Evolutionary conservation across 2,888 invertebrate species (phyloP), one percentile per base, ranked within the genome.

Genomic region (Dichetophora obliterata): DNA sequence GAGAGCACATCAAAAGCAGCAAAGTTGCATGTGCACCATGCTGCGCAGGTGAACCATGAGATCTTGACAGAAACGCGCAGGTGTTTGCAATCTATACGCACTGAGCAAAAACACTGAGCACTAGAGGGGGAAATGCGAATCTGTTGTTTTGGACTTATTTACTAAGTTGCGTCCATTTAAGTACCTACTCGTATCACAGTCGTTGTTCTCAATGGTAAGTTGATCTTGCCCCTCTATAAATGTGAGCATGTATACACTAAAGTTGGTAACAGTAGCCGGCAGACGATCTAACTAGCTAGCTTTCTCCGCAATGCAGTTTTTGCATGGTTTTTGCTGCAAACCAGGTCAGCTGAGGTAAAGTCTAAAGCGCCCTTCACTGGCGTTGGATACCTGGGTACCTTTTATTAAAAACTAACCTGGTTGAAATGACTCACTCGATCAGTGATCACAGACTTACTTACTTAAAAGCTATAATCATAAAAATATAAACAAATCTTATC

Each of bases 1-100:
- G 43, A 43, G 43, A 43, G 43, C 43, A 43, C 2, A 43, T 4
- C 43, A 43, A 43, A 43, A 43, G 1, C 43, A 43, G 34, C 70
- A 52, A 2, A 24, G 54, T 31, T 63, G 34, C 59, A 31, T n/a
- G 24, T 14, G 27, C 59, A 61, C n/a, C 69, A 59, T 22, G 69
- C 63, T 50, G 71, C 70, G 70, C 75, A 75, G 75, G 63, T 75
- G 75, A 69, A 75, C 69, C 75, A 22, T 69, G 75, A 22, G 66
- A 68, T 43, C 5, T 43, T 22, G 54, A 16, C 27, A 27, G 59
- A 37, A 24, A 43, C 16, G 50, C 61, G 75, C 75, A 75, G 75
- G 75, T 75, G 75, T 75, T 68, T 66, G 68, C 14, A 43, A 43
- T 43, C 4, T 6, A 43, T 52, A 14, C 48, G 68, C 37, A 68